Percentiles rank a stretch among this genome's conserved stretches.
phyloP scores from a whole-genome alignment of 2,797 vertebrate species.

The Amphiprion clarkii region DNA sequence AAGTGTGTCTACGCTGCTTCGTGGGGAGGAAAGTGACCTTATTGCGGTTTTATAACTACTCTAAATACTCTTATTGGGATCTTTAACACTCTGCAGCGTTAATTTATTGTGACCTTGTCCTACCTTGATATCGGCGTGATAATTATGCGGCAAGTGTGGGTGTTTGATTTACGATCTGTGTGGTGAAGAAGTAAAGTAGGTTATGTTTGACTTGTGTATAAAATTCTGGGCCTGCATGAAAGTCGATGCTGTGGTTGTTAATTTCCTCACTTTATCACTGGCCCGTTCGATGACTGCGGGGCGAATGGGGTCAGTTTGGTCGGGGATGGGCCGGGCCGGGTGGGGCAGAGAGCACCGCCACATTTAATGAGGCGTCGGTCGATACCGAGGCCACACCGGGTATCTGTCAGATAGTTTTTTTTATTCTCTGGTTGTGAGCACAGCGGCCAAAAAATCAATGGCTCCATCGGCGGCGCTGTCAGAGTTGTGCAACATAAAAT shows the following conservation, averaged over 20 bases:
- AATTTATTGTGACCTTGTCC: constrained; percentile 5
- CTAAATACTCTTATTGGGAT: fast-evolving
- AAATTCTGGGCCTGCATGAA: not conserved
- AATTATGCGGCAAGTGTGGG: not conserved
- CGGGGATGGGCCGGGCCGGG: constrained; percentile 10
- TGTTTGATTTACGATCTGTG: not conserved
- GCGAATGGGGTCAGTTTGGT: constrained; percentile 47
- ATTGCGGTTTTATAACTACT: constrained; percentile 7
- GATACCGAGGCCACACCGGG: constrained; percentile 35
- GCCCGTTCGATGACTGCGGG: constrained; percentile 8
- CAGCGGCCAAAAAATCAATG: constrained; percentile 50
- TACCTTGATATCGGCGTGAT: not conserved
- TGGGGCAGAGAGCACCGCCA: constrained; percentile 20
- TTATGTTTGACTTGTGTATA: not conserved
- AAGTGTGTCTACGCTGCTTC: constrained; percentile 26
- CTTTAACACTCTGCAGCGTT: not conserved
- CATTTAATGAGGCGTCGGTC: constrained; percentile 51
- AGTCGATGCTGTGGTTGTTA: not conserved
- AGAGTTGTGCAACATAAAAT: constrained; percentile 4
- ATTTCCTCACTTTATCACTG: not conserved
- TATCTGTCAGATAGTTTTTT: constrained; percentile 41
- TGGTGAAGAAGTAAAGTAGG: not conserved
- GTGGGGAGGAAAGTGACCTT: constrained; percentile 29
- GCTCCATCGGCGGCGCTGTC: constrained; percentile 14
- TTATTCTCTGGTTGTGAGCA: constrained; percentile 15